Evolutionary conservation across 2,113 vertebrate genomes (phyloP), one percentile per base, ranked within the genome.

Genomic region (Bufo bufo): DNA sequence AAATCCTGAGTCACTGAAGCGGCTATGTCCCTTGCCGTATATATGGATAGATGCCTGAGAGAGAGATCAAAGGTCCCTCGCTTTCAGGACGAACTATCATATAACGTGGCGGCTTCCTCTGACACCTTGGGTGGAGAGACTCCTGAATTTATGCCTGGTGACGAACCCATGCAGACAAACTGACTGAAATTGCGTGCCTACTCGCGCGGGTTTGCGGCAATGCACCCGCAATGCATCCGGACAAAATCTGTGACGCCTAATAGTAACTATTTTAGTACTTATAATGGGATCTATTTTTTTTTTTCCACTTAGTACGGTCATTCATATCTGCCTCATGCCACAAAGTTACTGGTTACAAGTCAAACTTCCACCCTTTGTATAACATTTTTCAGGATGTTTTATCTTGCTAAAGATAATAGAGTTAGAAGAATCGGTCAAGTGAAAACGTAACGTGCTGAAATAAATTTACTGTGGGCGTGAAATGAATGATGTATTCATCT

Each of bases 321-420:
- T 59, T 47, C 72, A 19, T 82, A 59, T 82, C 71, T 87, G 77
- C 58, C n/a, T n/a, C 23, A 81, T 23, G 54, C 63, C 58, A 8
- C 16, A 20, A 65, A 33, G 63, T 80, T 75, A 77, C 19, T 58
- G 52, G 43, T 47, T 63, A 87, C 89, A 83, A 77, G 82, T 89
- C 86, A 91, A 63, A 0, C 0, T 87, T 85, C 52, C 49, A 2
- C 47, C 89, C 88, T 91, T 72, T 82, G 47, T 88, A 84, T 82
- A 78, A 72, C n/a, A 10, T 88, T 90, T 90, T 89, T 66, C 78
- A 89, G 82, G 58, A 14, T 86, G 84, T 75, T 89, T n/a, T 23
- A 80, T 89, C 58, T 77, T 52, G 6, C 80, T 90, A 74, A 84
- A 77, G 33, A 85, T 56, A 65, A 83, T 81, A 13, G 2, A 4